Evolutionary conservation across 2,113 vertebrate genomes (phyloP), one percentile per base, ranked within the genome.

Genomic region (Leucosticte australis): DNA sequence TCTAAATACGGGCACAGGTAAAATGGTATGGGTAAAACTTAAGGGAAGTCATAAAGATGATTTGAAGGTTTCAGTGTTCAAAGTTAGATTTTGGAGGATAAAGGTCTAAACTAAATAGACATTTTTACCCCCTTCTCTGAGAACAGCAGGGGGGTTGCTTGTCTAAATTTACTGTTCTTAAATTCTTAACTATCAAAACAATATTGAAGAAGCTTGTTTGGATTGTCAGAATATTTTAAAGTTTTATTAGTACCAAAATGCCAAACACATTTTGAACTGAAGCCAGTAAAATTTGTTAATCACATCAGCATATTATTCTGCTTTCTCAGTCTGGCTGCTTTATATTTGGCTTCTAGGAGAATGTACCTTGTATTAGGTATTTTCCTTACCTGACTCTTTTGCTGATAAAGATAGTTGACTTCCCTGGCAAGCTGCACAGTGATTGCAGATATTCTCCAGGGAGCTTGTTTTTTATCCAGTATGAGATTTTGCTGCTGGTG

Each of bases 251-350:
- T 19, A n/a, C 15, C 3, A 77, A 62, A 93, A 65, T 46, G 16
- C 10, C 30, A 70, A 65, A 52, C 6, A 21, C 1, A 0, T 41
- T 69, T 73, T 50, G 9, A 41, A 37, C 21, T 73, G 55, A 84
- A 84, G 10, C 2, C 15, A 44, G 46, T 47, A 42, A 74, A 65
- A 70, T 47, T 41, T 56, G 14, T 37, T 49, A 81, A 30, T 46
- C 0, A 0, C 0, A 0, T 42, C 42, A 37, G 7, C 5, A 18
- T 44, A 7, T 6, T 44, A 23, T 60, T 24, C 13, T 55, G 10
- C 10, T 77, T 80, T 75, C 23, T 80, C 39, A 37, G 18, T 64
- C 5, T 59, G 9, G 10, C 19, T 76, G 7, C 24, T 77, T 73
- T 55, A 37, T 26, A 11, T 2, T 28, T 33, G 11, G 9, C 3